Base-by-base conservation (phyloP, 1,140 invertebrate genomes). In the Zophobas atratus region DNA sequence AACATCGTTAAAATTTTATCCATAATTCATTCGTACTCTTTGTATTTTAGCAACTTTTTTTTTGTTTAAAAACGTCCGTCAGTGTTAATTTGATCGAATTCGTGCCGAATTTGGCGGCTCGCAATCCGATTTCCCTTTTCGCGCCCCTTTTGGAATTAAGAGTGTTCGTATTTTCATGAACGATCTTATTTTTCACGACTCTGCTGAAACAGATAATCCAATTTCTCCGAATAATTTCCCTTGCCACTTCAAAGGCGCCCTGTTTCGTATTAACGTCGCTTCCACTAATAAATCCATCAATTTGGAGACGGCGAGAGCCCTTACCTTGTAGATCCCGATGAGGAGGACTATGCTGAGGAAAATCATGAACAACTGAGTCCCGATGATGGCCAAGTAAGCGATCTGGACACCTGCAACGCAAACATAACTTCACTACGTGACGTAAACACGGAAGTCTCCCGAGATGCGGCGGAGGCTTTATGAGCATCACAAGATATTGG, bases 291-390 rank as follows among this genome's bases (percentile, higher is more conserved):
- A 75, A 75, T 46, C 32, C 56, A 39, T 55, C 53, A 55, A 55
- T 55, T 60, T 60, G 3, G 43, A 39, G 5, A 3, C 60, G 38
- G 3, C 2, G 39, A 4, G 39, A 46, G 1, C 32, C 80, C 89
- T 92, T 86, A 93, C 92, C 90, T 92, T 92, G 87, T 91, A 90
- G 84, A 93, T 92, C 78, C 92, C 92, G 84, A 92, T 90, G 80
- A 93, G 89, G 38, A 93, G 86, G 75, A 92, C 88, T 85, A 92
- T 88, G 84, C 92, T 93, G 41, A 93, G 86, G 33, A 91, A 84
- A 77, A 93, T 90, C 90, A 92, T 92, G 80, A 92, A 92, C 85
- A 93, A 89, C 86, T 93, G 92, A 70, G 92, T 93, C 81, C 92
- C 92, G 85, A 93, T 93, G 80, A 93, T 93, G 77, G 92, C 92